phyloP scores from a whole-genome alignment of 2,113 vertebrate genomes.

The Condylura cristata region DNA sequence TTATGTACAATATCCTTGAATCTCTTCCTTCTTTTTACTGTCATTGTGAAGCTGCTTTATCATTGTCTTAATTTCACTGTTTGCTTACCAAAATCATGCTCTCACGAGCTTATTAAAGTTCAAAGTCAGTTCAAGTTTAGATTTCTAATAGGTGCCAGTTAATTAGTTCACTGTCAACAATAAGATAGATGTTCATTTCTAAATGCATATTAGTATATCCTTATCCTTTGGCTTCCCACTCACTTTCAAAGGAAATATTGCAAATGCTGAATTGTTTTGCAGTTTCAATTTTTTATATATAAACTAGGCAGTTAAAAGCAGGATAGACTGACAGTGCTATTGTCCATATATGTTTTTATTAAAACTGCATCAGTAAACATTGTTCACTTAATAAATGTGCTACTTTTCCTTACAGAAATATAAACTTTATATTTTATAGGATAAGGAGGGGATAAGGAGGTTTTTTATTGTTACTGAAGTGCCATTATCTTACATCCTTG shows the following conservation, averaged over 20 bases:
- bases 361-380: neutral
- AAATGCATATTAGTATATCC: neutral
- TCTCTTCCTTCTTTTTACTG: conserved; percentile 32
- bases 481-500: too few species aligned
- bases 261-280: neutral
- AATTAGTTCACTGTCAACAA: conserved; percentile 77
- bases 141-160: conserved; percentile 71
- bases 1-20: conserved; percentile 48
- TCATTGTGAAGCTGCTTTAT: conserved; percentile 28
- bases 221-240: accelerated
- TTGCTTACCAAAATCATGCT: conserved; percentile 69
- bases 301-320: neutral
- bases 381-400: neutral
- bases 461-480: too few species aligned
- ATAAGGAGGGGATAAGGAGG: too few species aligned
- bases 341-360: neutral
- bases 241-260: neutral
- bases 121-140: conserved; percentile 76
- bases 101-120: conserved; percentile 65
- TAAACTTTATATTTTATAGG: neutral
- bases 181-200: conserved; percentile 37
- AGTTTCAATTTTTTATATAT: neutral
- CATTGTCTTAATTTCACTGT: conserved; percentile 68
- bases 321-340: neutral
- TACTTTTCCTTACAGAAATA: neutral